Base-by-base conservation (phyloP, 2,888 invertebrate genomes). In the Aporophyla nigra region DNA sequence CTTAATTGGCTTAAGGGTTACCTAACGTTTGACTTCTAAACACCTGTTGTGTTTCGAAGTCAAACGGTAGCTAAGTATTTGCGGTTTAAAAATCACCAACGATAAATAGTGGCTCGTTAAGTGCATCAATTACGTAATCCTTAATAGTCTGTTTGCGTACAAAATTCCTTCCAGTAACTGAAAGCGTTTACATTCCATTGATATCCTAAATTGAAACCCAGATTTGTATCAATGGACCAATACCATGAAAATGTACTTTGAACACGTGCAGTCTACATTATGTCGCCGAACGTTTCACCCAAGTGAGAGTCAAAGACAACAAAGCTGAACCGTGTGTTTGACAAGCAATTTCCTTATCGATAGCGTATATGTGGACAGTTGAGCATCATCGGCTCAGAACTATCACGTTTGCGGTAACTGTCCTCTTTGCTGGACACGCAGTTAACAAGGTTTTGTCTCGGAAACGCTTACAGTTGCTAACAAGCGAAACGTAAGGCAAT, bases 331-430 rank as follows among this genome's bases (percentile, higher is more conserved):
- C 59, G 40, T 67, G 40, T 40, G 56, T 74, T 69, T 76, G 71
- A 78, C 72, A 78, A 74, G 71, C 72, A 72, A 84, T 81, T 81
- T 78, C 61, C 70, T 78, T 69, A 72, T 74, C 61, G 46, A 74
- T 61, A 56, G 59, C 54, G 16, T 58, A 65, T 46, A 27, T 62
- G 54, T 51, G 74, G 46, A 65, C 24, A 46, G 61, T 62, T 46
- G 12, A 46, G n/a, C 27, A 59, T 21, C 67, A n/a, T 51, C 53
- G 51, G 54, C 21, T 27, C 40, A 71, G 16, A 70, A 54, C 33
- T 43, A 21, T 61, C 16, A 67, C n/a, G 40, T 54, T 62, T 75
- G 58, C 24, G 70, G 67, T 53, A 63, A 56, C 51, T 51, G 59
- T 19, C 21, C 19, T n/a, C 14, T 59, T 76, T 43, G 59, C 24